Evolutionary conservation across 2,113 vertebrate species (phyloP), one percentile per base, ranked within the genome.

Genomic region (Brachyistius frenatus): DNA sequence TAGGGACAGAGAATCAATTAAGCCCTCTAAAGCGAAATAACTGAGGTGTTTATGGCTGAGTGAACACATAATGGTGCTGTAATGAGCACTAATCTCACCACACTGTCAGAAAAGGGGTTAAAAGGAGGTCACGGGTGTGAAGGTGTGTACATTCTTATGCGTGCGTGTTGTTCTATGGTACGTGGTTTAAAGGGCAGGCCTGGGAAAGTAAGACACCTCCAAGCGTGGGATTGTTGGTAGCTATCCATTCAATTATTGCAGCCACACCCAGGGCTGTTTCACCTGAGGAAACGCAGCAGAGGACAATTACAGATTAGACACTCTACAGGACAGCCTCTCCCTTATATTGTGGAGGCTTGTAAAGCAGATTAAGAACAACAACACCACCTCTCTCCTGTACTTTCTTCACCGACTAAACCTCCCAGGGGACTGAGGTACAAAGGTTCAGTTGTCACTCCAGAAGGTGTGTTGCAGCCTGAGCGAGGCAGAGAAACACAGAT

Each of bases 271-370:
- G 33, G 58, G 70, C 73, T 76, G 71, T 87, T 91, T 80, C 66
- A 94, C 92, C 88, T 91, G 85, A 86, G 92, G 91, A 89, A 74
- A 66, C 15, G 41, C 79, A 72, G 74, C 80, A 75, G 64, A 91
- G 84, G 87, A 93, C 92, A 92, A 93, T 92, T 90, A 91, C 81
- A 92, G 91, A 93, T 90, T 81, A 92, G 87, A 81, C 73, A 35
- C 70, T 65, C 32, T 23, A 74, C 75, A 32, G 81, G 73, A 79
- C 82, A 52, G 68, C 81, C 93, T 91, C 87, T 90, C 93, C 91
- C 88, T 84, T 84, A 63, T 78, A 75, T 49, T 71, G 80, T 53
- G 81, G 70, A 71, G 67, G 87, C 77, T 91, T 78, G 88, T 92
- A 92, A 94, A 94, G 65, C 61, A 88, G 81, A 93, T 93, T 91